Evolutionary conservation across 2,888 invertebrate genomes (phyloP).

Genomic region (Melolontha melolontha): DNA sequence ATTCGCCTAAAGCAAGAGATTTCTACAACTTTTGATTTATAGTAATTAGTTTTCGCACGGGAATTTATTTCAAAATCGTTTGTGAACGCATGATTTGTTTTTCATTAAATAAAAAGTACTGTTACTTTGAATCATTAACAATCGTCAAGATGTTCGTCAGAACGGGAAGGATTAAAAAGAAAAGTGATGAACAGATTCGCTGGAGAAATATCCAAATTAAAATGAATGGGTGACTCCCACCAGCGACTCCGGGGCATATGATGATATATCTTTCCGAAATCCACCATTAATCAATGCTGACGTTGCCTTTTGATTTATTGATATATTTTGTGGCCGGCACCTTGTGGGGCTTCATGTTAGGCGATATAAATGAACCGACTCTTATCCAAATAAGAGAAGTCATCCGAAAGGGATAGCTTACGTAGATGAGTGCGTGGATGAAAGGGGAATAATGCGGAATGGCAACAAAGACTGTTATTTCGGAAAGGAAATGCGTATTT

Average conservation of each 20-base stretch:
- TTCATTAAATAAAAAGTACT: conserved; percentile 15
- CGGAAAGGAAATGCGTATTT: too few relatives aligned
- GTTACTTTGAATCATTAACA: conserved; percentile 16
- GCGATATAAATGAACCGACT: conserved; percentile 19
- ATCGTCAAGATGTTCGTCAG: background rate
- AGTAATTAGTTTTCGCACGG: background rate
- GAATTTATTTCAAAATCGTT: background rate
- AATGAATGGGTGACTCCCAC: conserved; percentile 29
- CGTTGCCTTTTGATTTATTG: conserved; percentile 30
- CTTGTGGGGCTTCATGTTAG: conserved; percentile 18
- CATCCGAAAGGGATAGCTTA: too few relatives aligned
- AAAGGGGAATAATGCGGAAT: too few relatives aligned
- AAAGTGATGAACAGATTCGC: background rate
- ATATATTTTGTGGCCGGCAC: conserved; percentile 29
- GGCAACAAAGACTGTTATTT: too few relatives aligned
- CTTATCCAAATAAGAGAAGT: conserved; percentile 17
- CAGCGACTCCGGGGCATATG: background rate
- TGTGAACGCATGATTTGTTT: background rate
- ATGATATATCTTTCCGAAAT: conserved; percentile 31
- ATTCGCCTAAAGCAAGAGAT: too few relatives aligned
- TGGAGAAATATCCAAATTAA: conserved; percentile 20
- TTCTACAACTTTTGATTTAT: too few relatives aligned
- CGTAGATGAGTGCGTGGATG: too few relatives aligned
- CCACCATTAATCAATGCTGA: conserved; percentile 27
- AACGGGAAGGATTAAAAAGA: background rate